Evolutionary conservation across 2,888 invertebrate species (phyloP).

Genomic region (Spicauda simplicius): DNA sequence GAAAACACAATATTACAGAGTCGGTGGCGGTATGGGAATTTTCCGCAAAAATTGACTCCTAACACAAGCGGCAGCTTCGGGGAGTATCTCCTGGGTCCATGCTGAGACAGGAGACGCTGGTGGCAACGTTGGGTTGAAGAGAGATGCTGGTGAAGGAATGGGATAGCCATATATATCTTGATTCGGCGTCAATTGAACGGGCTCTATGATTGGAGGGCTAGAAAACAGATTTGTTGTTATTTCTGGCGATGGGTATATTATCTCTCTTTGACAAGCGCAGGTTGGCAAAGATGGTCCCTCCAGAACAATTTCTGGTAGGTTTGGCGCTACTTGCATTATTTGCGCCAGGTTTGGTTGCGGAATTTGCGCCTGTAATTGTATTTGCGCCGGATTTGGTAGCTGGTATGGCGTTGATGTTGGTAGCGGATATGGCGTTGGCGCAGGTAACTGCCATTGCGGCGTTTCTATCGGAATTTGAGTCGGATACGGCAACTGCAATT

Average conservation of each 20-base stretch:
- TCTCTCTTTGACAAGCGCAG: conserved; percentile 4
- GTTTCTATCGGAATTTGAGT: neutral
- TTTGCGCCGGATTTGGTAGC: neutral
- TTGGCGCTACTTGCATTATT: neutral
- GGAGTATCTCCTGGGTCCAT: neutral
- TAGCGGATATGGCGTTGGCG: neutral
- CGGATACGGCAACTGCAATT: neutral
- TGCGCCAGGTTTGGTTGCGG: neutral
- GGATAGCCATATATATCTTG: conserved; percentile 18
- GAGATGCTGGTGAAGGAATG: conserved; percentile 8
- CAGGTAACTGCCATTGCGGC: neutral
- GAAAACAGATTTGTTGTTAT: neutral
- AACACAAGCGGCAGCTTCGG: neutral
- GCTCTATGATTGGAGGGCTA: neutral
- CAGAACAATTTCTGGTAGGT: conserved; percentile 6
- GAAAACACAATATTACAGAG: neutral
- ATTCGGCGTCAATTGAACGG: conserved; percentile 10
- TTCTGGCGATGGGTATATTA: neutral
- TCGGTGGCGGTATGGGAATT: conserved; percentile 23
- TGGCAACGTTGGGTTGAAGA: conserved; percentile 5
- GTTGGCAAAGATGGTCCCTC: neutral
- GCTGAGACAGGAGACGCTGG: conserved; percentile 9
- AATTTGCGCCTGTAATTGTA: neutral
- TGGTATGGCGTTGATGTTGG: neutral
- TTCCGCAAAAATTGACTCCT: conserved; percentile 21